A percentile compares a stretch with the other conserved stretches of the same genome.
Evolutionary conservation across 2,113 vertebrate species (phyloP).

Genomic region (Oryzias melastigma): DNA sequence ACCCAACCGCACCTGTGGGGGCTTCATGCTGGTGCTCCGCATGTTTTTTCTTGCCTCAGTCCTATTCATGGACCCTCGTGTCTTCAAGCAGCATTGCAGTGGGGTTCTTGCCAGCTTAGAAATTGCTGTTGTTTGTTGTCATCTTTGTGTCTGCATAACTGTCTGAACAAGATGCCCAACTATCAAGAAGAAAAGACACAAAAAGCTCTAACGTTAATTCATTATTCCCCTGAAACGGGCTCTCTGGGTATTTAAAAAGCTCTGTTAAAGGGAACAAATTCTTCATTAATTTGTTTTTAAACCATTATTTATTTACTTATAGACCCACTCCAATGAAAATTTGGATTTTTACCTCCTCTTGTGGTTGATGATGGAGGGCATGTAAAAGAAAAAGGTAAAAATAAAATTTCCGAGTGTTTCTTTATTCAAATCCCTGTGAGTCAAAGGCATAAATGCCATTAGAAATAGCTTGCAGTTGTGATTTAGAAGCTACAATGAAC

Average conservation of each 20-base stretch:
- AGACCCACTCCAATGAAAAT: too few species aligned
- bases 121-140: slow-evolving; percentile 47
- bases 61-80: slow-evolving; percentile 55
- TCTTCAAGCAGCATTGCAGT: slow-evolving; percentile 51
- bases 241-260: slow-evolving; percentile 28
- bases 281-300: slow-evolving; percentile 1
- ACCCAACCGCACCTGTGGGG: slow-evolving; percentile 37
- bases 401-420: too few species aligned
- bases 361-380: too few species aligned
- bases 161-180: slow-evolving; percentile 53
- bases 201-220: slow-evolving; percentile 35
- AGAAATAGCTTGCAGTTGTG: too few species aligned
- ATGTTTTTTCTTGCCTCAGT: slow-evolving; percentile 47
- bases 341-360: too few species aligned
- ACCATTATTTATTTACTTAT: too few species aligned
- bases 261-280: slow-evolving; percentile 15
- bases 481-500: too few species aligned
- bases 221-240: slow-evolving; percentile 11
- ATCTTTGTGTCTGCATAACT: slow-evolving; percentile 65
- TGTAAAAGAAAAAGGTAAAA: too few species aligned
- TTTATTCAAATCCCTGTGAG: too few species aligned
- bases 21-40: slow-evolving; percentile 52
- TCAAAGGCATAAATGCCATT: too few species aligned
- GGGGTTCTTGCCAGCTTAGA: slow-evolving; percentile 53
- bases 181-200: slow-evolving; percentile 24